Evolutionary conservation across 2,888 invertebrate species (phyloP).

Genomic region (Dasypogon diadema): DNA sequence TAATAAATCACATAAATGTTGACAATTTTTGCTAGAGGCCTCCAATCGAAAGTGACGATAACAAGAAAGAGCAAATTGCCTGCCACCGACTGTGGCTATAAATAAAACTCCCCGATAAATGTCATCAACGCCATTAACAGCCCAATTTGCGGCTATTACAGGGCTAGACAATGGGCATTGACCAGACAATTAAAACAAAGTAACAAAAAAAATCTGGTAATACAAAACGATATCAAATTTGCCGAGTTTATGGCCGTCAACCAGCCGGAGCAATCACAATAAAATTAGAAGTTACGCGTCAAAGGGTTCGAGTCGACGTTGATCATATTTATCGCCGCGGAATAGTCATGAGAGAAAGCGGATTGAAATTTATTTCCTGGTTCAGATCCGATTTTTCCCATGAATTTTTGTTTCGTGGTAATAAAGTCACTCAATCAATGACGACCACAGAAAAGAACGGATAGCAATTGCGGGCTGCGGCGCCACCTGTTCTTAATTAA

Average conservation of each 20-base stretch:
- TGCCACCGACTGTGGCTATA: slow-evolving; percentile 14
- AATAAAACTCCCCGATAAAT: slow-evolving; percentile 39
- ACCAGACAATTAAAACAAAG: slow-evolving; percentile 1
- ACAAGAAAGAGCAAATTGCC: slow-evolving; percentile 33
- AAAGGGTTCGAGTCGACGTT: not conserved
- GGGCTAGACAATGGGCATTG: slow-evolving; percentile 11
- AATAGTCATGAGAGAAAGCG: not conserved
- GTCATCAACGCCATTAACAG: slow-evolving; percentile 31
- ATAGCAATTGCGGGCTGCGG: no score
- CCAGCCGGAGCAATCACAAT: not conserved
- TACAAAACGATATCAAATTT: slow-evolving; percentile 20
- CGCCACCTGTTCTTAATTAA: slow-evolving; percentile 2
- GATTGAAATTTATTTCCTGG: not conserved
- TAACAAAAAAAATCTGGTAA: no score
- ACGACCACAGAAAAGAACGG: no score
- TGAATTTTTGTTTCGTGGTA: not conserved
- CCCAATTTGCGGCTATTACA: slow-evolving; percentile 37
- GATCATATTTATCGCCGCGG: not conserved
- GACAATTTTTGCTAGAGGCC: not conserved
- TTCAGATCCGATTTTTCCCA: not conserved
- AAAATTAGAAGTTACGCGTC: not conserved
- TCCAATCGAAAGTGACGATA: slow-evolving; percentile 24
- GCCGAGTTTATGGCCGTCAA: slow-evolving; percentile 6
- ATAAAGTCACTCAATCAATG: not conserved
- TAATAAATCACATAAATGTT: slow-evolving; percentile 27